Conservation (phyloP, 37 sponge, comb jelly and placozoan species). For the Hormiphora californensis region DNA sequence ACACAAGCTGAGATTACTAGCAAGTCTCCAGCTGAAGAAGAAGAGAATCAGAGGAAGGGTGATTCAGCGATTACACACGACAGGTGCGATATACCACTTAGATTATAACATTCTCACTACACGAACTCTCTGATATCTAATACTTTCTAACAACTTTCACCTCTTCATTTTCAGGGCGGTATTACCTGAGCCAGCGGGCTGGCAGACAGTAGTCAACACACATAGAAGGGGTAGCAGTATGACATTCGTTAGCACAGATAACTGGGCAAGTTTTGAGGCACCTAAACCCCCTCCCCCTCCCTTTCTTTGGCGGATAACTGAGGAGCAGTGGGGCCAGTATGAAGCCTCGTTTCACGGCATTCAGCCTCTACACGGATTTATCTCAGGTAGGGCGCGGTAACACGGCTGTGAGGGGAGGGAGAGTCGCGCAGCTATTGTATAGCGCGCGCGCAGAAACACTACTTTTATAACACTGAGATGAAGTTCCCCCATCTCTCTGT, state of each 20-base stretch:
- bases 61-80: no score
- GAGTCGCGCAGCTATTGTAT: not conserved
- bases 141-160: no score
- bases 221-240: conserved; percentile 35
- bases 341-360: conserved; percentile 13
- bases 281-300: not conserved
- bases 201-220: conserved; percentile 33
- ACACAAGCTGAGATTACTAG: no score
- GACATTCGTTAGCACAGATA: conserved; percentile 46
- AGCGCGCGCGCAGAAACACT: not conserved
- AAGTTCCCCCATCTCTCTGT: no score
- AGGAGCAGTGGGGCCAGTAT: conserved; percentile 2
- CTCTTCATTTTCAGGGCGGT: no score
- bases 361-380: conserved; percentile 35
- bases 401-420: not conserved
- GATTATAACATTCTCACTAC: no score
- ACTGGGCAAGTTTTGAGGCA: conserved; percentile 21
- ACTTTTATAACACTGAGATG: not conserved
- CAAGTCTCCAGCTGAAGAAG: no score
- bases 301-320: conserved; percentile 8
- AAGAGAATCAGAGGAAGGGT: no score
- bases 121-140: no score
- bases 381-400: conserved; percentile 3
- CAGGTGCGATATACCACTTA: no score
- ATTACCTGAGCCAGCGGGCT: not conserved